Percentiles rank a stretch among this genome's conserved stretches.
phyloP scores from a whole-genome alignment of 2,113 vertebrate genomes.

The Varanus salvator region DNA sequence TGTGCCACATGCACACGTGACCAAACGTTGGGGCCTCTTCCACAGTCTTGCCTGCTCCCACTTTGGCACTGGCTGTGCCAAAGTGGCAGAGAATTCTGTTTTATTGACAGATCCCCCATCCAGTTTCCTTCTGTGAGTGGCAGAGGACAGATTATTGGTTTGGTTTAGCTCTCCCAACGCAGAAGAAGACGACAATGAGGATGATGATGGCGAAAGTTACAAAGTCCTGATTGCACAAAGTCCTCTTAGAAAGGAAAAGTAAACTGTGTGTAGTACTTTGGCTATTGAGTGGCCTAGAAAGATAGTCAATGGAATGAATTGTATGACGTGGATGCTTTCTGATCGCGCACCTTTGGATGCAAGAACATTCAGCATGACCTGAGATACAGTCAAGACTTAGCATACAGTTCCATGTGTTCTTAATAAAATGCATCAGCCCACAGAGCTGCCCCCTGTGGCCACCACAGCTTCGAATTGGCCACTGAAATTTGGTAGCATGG shows the following conservation, averaged over 20 bases:
- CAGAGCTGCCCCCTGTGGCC: no score
- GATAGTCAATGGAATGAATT: no score
- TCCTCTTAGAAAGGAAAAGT: neutral
- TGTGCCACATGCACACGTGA: no score
- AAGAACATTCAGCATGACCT: neutral
- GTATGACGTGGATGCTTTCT: slow-evolving; percentile 21
- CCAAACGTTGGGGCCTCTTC: neutral
- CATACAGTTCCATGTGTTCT: neutral
- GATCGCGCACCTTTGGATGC: neutral
- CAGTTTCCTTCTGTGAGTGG: neutral
- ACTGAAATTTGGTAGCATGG: no score
- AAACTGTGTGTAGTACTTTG: no score
- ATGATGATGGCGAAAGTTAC: slow-evolving; percentile 20
- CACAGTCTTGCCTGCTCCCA: no score
- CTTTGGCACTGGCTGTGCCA: neutral
- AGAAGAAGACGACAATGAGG: neutral
- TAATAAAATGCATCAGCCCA: no score
- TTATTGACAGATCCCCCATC: neutral
- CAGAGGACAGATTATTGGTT: neutral
- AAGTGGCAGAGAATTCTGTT: neutral
- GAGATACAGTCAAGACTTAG: neutral
- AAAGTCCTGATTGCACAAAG: neutral
- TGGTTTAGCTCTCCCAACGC: neutral
- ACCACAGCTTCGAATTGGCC: no score
- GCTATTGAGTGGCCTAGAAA: no score